Percentiles rank a stretch among this genome's conserved stretches.
These are phyloP conservation scores for Microcaecilia unicolor DNA, from an alignment of 2,797 vertebrate genomes.

Conservation along the genomic window DNA sequence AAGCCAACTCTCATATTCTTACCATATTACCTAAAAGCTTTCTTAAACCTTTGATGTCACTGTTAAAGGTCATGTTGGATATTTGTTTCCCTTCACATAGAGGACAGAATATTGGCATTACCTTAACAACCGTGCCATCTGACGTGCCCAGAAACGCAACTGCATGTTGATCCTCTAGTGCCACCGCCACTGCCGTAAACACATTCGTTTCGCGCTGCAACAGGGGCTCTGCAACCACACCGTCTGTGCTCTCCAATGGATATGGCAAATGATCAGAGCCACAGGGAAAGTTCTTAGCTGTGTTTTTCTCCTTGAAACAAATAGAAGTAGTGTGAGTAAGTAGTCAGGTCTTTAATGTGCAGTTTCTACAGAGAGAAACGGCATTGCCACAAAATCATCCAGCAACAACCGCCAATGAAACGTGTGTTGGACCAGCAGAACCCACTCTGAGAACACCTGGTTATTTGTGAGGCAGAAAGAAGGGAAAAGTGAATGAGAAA, in stretches of 20 bases:
- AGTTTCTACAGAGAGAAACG: conserved; percentile 7
- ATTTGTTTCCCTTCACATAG: too few relatives aligned
- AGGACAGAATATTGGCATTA: too few relatives aligned
- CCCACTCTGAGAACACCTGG: too few relatives aligned
- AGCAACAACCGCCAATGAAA: too few relatives aligned
- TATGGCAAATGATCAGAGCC: conserved; percentile 69
- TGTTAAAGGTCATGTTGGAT: too few relatives aligned
- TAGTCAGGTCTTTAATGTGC: conserved; percentile 22
- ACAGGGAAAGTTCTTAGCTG: conserved; percentile 43
- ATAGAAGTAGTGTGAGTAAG: conserved; percentile 25
- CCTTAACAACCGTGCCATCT: conserved; percentile 79
- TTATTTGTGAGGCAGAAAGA: too few relatives aligned
- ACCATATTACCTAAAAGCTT: too few relatives aligned
- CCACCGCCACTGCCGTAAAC: conserved; percentile 74
- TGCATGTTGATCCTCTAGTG: conserved; percentile 75
- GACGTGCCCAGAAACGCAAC: conserved; percentile 82
- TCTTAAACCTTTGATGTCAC: too few relatives aligned
- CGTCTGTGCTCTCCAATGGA: conserved; percentile 76
- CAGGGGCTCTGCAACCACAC: conserved; percentile 35
- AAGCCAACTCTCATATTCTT: too few relatives aligned
- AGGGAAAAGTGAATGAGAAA: too few relatives aligned
- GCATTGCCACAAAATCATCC: conserved; percentile 7
- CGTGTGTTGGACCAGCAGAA: too few relatives aligned
- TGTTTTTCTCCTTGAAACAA: conserved; percentile 40
- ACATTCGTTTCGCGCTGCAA: conserved; percentile 55